Evolutionary conservation across 1,140 invertebrate genomes (phyloP).

Genomic region (Drosophila rufa): DNA sequence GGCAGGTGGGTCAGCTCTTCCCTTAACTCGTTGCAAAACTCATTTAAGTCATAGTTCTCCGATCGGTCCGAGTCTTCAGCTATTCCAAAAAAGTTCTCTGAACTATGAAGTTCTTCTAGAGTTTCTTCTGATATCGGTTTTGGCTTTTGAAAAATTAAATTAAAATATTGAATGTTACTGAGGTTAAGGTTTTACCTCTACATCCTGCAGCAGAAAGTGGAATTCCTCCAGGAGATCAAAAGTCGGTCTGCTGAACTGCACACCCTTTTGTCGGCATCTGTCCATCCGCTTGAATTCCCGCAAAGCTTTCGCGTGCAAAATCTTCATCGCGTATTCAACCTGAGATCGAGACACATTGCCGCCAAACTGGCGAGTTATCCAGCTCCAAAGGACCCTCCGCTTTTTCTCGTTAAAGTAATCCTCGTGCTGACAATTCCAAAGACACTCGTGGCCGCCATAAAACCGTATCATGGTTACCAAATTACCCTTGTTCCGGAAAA

Average conservation of each 20-base stretch:
- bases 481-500: slow-evolving; percentile 17
- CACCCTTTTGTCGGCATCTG: neutral
- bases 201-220: slow-evolving; percentile 11
- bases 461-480: slow-evolving; percentile 35
- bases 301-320: slow-evolving; percentile 15
- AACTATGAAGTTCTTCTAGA: neutral
- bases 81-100: no score
- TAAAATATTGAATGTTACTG: no score
- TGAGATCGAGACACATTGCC: slow-evolving; percentile 3
- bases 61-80: no score
- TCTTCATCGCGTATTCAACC: slow-evolving; percentile 3
- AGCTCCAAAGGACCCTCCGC: slow-evolving; percentile 11
- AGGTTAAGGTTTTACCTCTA: no score
- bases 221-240: slow-evolving; percentile 37
- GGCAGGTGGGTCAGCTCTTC: slow-evolving; percentile 1
- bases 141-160: no score
- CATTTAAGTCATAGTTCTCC: slow-evolving; percentile 5
- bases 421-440: slow-evolving; percentile 28
- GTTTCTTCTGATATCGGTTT: no score
- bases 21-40: slow-evolving; percentile 13
- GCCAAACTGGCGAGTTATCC: slow-evolving; percentile 37
- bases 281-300: slow-evolving; percentile 19
- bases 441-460: slow-evolving; percentile 42
- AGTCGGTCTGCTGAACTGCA: neutral
- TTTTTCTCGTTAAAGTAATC: slow-evolving; percentile 22